Evolutionary conservation across 1,140 invertebrate species (phyloP).

Genomic region (Diorhabda sublineata): DNA sequence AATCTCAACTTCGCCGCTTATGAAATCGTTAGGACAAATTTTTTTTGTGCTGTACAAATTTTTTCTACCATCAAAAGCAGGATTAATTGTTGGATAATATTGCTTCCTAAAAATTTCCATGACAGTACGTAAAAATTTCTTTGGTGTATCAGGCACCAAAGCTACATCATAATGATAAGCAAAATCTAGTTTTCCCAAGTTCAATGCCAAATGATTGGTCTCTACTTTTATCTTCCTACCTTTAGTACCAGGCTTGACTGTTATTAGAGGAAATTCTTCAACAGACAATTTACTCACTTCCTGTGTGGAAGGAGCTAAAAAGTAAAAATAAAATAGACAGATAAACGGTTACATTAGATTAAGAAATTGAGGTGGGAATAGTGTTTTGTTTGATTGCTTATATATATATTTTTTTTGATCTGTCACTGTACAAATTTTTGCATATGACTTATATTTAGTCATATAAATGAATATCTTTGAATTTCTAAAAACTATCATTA

Average conservation of each 20-base stretch:
- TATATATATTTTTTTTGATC: neutral
- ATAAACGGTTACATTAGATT: neutral
- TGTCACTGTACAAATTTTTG: neutral
- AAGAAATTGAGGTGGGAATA: neutral
- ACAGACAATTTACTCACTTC: neutral
- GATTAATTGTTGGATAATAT: constrained; percentile 45
- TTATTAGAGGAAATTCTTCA: constrained; percentile 3
- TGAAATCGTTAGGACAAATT: constrained; percentile 29
- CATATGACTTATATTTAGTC: neutral
- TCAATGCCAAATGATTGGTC: constrained; percentile 56
- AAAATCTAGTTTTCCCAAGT: constrained; percentile 47
- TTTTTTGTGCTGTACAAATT: constrained; percentile 55
- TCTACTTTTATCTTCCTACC: constrained; percentile 50
- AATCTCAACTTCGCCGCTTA: constrained; percentile 30
- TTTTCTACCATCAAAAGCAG: constrained; percentile 68
- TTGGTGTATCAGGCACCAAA: constrained; percentile 49
- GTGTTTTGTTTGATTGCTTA: neutral
- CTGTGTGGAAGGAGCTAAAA: neutral
- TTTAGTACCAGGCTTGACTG: constrained; percentile 41
- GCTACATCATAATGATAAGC: constrained; percentile 52
- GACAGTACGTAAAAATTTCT: constrained; percentile 40
- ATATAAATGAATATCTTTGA: neutral
- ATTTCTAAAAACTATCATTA: neutral
- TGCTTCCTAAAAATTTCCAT: constrained; percentile 42
- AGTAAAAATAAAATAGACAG: neutral